Evolutionary conservation across 2,113 vertebrate genomes (phyloP).

Genomic region (Phasianus colchicus): DNA sequence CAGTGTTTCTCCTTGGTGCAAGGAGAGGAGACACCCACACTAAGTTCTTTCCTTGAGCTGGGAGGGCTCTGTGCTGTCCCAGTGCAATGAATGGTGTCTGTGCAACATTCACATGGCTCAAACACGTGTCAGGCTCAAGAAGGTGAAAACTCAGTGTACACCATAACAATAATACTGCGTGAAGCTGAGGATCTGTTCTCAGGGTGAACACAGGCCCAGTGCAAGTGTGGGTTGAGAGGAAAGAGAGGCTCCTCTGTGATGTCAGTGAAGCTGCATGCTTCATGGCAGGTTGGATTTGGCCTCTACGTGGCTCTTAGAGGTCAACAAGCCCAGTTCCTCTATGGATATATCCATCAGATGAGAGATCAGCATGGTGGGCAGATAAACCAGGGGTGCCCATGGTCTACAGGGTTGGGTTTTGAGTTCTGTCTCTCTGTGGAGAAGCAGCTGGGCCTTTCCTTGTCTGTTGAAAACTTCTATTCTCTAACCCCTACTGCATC

Average conservation of each 20-base stretch:
- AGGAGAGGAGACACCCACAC: background rate
- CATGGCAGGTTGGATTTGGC: background rate
- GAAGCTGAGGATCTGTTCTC: background rate
- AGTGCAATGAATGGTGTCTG: background rate
- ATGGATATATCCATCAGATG: background rate
- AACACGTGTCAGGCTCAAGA: background rate
- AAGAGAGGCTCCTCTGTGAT: background rate
- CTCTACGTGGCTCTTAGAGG: background rate
- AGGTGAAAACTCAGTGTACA: background rate
- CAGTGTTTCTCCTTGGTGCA: rapidly evolving
- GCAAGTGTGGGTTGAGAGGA: background rate
- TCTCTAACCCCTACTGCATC: background rate
- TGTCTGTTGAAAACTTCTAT: background rate
- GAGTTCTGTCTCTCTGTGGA: rapidly evolving
- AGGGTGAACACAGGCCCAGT: rapidly evolving
- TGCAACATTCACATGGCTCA: background rate
- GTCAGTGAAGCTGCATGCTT: background rate
- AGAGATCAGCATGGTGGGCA: background rate
- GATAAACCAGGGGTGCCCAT: background rate
- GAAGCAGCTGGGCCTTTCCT: background rate
- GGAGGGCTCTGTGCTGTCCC: background rate
- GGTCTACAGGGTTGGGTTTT: background rate
- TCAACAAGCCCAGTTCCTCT: background rate
- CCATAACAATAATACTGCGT: background rate
- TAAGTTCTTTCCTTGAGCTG: background rate